A percentile compares a stretch with the other conserved stretches of the same genome.
These are phyloP conservation scores for Alloscopus bannaensis DNA, from an alignment of 2,888 invertebrate genomes.

Conservation along the genomic window DNA sequence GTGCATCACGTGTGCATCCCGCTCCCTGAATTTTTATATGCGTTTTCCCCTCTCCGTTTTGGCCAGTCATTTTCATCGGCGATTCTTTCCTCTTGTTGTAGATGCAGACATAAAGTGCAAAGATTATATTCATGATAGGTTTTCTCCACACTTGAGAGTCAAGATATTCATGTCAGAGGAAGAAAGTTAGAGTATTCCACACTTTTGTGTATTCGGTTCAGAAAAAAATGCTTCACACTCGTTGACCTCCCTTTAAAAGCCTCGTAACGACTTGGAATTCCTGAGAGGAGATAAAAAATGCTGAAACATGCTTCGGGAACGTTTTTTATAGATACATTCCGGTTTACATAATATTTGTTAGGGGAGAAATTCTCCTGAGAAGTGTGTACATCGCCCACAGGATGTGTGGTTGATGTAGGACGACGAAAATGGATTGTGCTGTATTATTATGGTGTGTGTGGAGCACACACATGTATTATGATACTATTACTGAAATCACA, in stretches of 20 bases:
- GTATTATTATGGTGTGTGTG: not conserved
- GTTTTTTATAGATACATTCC: not conserved
- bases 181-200: too few species aligned
- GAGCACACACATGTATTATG: not conserved
- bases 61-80: slow-evolving; percentile 20
- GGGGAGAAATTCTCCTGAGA: too few species aligned
- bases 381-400: too few species aligned
- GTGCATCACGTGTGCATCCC: too few species aligned
- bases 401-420: not conserved
- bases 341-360: too few species aligned
- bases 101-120: too few species aligned
- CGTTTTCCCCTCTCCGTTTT: too few species aligned
- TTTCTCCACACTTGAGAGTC: too few species aligned
- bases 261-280: slow-evolving; percentile 36
- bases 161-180: too few species aligned
- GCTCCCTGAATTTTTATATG: too few species aligned
- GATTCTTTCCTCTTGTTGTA: not conserved
- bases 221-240: slow-evolving; percentile 31
- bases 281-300: slow-evolving; percentile 24
- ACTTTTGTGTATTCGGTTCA: too few species aligned
- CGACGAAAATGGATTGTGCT: not conserved
- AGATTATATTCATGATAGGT: too few species aligned
- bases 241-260: slow-evolving; percentile 4
- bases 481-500: slow-evolving; percentile 21
- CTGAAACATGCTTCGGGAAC: slow-evolving; percentile 34